Conservation (phyloP, 2,888 invertebrate genomes). For the Orthosia cruda region DNA sequence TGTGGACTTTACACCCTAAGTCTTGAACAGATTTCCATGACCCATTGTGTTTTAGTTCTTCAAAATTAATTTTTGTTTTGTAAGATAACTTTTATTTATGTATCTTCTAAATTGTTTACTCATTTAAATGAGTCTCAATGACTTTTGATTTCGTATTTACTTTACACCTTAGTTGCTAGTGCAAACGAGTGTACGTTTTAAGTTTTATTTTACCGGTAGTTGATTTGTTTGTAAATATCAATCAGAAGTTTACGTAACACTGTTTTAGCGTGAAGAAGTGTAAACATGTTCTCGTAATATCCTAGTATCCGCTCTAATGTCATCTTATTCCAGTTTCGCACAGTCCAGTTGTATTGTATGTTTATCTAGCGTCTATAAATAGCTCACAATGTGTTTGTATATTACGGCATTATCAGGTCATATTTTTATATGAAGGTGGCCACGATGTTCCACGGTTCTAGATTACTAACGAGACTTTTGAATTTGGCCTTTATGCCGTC, state of each 20-base stretch:
- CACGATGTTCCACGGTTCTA: neutral
- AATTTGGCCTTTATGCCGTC: neutral
- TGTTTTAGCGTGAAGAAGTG: conserved; percentile 1
- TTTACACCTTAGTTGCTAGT: conserved; percentile 12
- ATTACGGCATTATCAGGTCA: neutral
- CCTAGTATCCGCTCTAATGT: neutral
- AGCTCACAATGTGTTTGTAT: conserved; percentile 18
- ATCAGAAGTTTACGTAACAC: conserved; percentile 17
- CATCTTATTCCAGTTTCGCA: neutral
- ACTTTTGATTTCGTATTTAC: conserved; percentile 1
- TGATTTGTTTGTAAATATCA: neutral
- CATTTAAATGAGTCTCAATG: neutral
- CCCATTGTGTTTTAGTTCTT: neutral
- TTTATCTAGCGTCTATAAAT: conserved; percentile 14
- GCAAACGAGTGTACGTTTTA: neutral
- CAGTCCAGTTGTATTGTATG: conserved; percentile 10
- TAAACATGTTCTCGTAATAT: neutral
- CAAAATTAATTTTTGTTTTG: neutral
- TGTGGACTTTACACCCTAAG: neutral
- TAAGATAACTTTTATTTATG: neutral
- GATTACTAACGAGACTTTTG: neutral
- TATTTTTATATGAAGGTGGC: neutral
- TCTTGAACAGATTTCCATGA: neutral
- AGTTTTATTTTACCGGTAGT: neutral
- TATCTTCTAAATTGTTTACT: neutral